Evolutionary conservation across 2,113 vertebrate genomes (phyloP).

Genomic region (Corythoichthys haematopterus): DNA sequence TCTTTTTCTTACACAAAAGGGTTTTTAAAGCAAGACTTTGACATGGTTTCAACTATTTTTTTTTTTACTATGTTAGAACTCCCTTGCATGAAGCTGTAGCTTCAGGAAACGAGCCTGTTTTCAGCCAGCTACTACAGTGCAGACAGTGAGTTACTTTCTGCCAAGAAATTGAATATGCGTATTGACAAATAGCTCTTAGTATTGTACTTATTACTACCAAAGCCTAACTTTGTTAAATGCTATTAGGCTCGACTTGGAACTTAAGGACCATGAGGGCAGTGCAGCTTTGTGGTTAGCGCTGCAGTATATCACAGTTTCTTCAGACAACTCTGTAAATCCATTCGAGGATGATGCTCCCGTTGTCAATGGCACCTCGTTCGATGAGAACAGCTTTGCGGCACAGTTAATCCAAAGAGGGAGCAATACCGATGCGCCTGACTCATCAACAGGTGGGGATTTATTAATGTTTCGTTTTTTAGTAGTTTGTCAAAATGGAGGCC

Average conservation of each 20-base stretch:
- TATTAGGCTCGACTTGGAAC: slow-evolving; percentile 85
- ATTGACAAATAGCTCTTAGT: neutral
- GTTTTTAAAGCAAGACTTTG: too few relatives aligned
- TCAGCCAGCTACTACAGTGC: slow-evolving; percentile 92
- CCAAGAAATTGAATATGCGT: neutral
- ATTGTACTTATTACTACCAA: neutral
- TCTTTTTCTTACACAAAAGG: too few relatives aligned
- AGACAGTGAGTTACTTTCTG: slow-evolving; percentile 83
- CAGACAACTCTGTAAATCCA: slow-evolving; percentile 89
- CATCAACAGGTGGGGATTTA: slow-evolving; percentile 73
- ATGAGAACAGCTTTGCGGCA: slow-evolving; percentile 94
- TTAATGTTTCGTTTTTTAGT: neutral
- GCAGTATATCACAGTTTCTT: slow-evolving; percentile 89
- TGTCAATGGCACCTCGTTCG: slow-evolving; percentile 90
- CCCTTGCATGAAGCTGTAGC: slow-evolving; percentile 86
- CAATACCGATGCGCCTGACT: slow-evolving; percentile 86
- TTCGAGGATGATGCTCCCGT: slow-evolving; percentile 87
- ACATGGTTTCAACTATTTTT: too few relatives aligned
- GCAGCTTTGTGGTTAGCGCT: slow-evolving; percentile 94
- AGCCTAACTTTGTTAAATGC: neutral
- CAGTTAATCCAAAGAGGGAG: slow-evolving; percentile 90
- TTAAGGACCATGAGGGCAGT: slow-evolving; percentile 93
- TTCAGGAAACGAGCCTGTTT: slow-evolving; percentile 89
- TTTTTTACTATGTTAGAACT: slow-evolving; percentile 71
- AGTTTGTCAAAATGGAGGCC: neutral